Evolutionary conservation across 2,113 vertebrate genomes (phyloP).

Genomic region (Paralichthys olivaceus): DNA sequence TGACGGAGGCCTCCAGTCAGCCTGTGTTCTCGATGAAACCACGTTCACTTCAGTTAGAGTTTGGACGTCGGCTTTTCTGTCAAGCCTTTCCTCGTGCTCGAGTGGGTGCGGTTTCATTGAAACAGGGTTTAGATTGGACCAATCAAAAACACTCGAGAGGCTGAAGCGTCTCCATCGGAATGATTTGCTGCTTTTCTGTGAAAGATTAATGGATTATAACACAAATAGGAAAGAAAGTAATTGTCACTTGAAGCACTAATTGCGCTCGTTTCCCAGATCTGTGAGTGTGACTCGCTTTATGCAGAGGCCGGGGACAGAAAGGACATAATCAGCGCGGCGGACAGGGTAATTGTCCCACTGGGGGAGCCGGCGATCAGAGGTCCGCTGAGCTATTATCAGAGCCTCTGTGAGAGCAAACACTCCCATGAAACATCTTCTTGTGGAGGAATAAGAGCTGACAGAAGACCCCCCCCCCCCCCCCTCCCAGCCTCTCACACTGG

Average conservation of each 20-base stretch:
- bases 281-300: no score
- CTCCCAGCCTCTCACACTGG: constrained; percentile 17
- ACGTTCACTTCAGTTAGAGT: neutral
- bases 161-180: no score
- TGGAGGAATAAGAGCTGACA: constrained; percentile 39
- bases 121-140: neutral
- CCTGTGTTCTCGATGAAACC: neutral
- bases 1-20: neutral
- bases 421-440: constrained; percentile 1
- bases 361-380: constrained; percentile 41
- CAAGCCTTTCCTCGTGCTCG: neutral
- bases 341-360: constrained; percentile 52
- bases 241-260: no score
- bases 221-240: no score
- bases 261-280: no score
- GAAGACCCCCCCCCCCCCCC: constrained; percentile 1
- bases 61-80: neutral
- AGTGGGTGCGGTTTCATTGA: neutral
- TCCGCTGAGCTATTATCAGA: constrained; percentile 43
- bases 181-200: no score
- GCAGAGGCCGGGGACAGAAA: neutral
- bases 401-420: neutral
- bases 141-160: no score
- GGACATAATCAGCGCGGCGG: constrained; percentile 8
- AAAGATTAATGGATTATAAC: no score